A percentile compares a stretch with the other conserved stretches of the same genome.
Conservation (phyloP, 2,113 vertebrate genomes). For the Centropus unirufus region DNA sequence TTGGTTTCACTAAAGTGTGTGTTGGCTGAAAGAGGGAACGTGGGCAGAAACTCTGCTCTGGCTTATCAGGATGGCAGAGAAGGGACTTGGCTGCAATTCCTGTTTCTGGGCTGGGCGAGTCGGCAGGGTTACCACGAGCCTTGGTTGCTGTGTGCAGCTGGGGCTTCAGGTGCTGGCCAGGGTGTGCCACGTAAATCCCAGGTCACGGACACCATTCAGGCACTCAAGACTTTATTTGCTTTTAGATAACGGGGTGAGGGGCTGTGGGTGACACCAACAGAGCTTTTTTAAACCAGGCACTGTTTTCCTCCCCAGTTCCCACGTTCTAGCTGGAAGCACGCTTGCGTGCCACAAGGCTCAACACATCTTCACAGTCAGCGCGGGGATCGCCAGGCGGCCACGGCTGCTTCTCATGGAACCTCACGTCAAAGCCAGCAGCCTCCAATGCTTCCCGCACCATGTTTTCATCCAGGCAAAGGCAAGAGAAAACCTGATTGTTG, state of each 20-base stretch:
- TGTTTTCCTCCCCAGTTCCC: background rate
- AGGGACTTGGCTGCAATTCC: too few species aligned
- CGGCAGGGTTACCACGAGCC: rapidly evolving
- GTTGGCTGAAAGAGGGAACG: background rate
- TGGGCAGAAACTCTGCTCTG: background rate
- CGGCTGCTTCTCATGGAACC: background rate
- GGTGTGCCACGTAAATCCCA: background rate
- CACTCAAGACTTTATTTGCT: background rate
- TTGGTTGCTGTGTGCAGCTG: background rate
- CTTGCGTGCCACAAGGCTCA: background rate
- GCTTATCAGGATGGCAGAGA: background rate
- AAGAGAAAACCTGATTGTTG: conserved; percentile 59
- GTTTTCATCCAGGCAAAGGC: conserved; percentile 38
- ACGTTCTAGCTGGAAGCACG: rapidly evolving
- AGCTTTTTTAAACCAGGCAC: rapidly evolving
- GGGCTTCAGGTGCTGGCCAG: background rate
- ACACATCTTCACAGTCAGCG: background rate
- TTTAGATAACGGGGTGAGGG: background rate
- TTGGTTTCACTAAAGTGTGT: background rate
- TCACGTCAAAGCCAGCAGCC: conserved; percentile 38
- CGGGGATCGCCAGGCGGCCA: rapidly evolving
- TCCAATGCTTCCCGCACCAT: background rate
- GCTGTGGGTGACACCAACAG: too few species aligned
- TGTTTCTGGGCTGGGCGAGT: background rate
- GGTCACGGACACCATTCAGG: rapidly evolving